Percentiles rank a stretch among this genome's conserved stretches.
These are phyloP conservation scores for Coregonus sp. DNA, from an alignment of 2,797 vertebrate genomes.

Conservation along the genomic window DNA sequence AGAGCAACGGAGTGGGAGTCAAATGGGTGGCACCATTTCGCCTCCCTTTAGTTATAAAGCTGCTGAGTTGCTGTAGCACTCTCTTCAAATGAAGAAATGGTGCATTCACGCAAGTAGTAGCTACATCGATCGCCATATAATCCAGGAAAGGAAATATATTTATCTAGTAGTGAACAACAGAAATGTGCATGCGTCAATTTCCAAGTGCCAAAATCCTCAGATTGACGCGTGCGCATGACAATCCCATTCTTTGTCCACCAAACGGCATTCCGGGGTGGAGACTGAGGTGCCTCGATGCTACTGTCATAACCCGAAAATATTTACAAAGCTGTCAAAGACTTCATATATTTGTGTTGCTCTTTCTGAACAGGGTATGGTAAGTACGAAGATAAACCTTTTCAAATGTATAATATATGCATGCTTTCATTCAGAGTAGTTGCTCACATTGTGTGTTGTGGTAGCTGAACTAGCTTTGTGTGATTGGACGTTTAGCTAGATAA, in stretches of 20 bases:
- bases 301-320: slow-evolving; percentile 11
- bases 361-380: slow-evolving; percentile 26
- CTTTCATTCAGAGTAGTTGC: neutral
- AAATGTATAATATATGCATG: neutral
- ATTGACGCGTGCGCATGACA: slow-evolving; percentile 1
- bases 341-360: neutral
- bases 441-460: slow-evolving; percentile 58
- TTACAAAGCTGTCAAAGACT: neutral
- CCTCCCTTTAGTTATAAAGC: no score
- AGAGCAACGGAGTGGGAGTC: no score
- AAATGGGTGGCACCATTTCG: no score
- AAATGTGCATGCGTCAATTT: neutral
- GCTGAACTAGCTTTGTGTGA: neutral
- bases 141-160: no score
- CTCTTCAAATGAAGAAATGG: no score
- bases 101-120: no score
- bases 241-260: slow-evolving; percentile 76
- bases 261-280: slow-evolving; percentile 72
- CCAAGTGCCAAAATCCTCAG: neutral
- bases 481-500: neutral
- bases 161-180: neutral
- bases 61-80: no score
- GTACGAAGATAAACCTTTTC: slow-evolving; percentile 5
- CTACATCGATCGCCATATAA: no score
- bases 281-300: slow-evolving; percentile 55